Conservation (phyloP, 2,888 invertebrate genomes). For the Loripinus fragilis region DNA sequence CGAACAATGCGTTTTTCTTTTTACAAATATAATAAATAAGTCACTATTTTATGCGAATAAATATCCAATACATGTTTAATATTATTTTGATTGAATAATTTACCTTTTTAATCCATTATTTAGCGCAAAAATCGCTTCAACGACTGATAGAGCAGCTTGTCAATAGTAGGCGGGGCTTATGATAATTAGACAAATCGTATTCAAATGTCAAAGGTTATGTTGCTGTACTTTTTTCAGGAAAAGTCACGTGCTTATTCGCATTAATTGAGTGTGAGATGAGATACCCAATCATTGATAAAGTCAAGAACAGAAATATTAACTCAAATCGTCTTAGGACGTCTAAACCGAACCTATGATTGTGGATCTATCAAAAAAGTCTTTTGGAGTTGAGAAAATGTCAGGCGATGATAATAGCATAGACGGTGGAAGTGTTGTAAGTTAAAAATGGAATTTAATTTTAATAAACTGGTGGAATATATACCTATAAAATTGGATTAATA, state of each 20-base stretch:
- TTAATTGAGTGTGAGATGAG: slow-evolving; percentile 69
- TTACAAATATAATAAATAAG: too few species aligned
- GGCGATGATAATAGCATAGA: slow-evolving; percentile 62
- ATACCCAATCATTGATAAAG: slow-evolving; percentile 53
- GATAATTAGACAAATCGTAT: slow-evolving; percentile 29
- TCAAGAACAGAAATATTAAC: slow-evolving; percentile 61
- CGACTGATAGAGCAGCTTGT: too few species aligned
- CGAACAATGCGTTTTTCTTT: too few species aligned
- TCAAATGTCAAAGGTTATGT: slow-evolving; percentile 59
- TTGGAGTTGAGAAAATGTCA: slow-evolving; percentile 61
- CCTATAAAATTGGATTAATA: neutral
- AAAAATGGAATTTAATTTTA: neutral
- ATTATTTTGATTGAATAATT: too few species aligned
- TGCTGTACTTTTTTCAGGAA: slow-evolving; percentile 52
- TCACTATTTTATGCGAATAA: too few species aligned
- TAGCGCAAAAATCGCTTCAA: too few species aligned
- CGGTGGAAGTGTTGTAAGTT: slow-evolving; percentile 56
- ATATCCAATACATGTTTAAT: too few species aligned
- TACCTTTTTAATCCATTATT: too few species aligned
- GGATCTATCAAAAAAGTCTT: slow-evolving; percentile 58
- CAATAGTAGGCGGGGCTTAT: slow-evolving; percentile 36
- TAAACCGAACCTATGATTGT: slow-evolving; percentile 59
- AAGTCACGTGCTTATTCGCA: slow-evolving; percentile 69
- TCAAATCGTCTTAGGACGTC: slow-evolving; percentile 51
- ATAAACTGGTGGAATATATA: neutral